Percentiles rank a stretch among this genome's conserved stretches.
These are phyloP conservation scores for Zosterops pallidus DNA, from an alignment of 2,113 vertebrate species.

Conservation along the genomic window DNA sequence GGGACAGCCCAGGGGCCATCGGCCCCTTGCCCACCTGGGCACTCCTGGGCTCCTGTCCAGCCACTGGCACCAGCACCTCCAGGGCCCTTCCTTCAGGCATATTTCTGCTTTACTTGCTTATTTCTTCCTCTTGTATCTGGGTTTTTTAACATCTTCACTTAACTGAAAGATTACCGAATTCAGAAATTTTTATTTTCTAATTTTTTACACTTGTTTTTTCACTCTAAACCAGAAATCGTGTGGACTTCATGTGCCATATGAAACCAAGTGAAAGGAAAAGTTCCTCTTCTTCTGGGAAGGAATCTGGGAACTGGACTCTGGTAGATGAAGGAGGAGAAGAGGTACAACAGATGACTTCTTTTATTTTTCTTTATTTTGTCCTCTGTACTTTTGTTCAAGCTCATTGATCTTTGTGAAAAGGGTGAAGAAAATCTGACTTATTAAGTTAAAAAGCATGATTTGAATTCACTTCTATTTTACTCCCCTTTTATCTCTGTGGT, in stretches of 20 bases:
- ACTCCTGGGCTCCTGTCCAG: background rate
- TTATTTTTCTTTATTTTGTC: background rate
- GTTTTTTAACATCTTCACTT: background rate
- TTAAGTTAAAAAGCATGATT: background rate
- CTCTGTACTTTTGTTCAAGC: background rate
- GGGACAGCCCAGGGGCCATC: background rate
- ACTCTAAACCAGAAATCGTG: conserved; percentile 81
- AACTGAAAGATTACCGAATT: background rate
- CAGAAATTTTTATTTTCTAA: background rate
- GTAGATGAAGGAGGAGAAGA: conserved; percentile 98
- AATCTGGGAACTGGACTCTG: conserved; percentile 91
- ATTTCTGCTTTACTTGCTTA: background rate
- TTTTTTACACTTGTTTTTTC: background rate
- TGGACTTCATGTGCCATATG: conserved; percentile 91
- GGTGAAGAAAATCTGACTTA: background rate
- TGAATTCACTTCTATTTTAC: background rate
- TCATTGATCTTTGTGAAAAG: background rate
- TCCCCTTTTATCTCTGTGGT: background rate
- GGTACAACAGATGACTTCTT: conserved; percentile 62
- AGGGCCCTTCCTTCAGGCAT: background rate
- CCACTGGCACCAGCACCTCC: rapidly evolving
- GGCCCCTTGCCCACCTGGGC: too few relatives aligned
- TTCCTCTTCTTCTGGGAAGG: conserved; percentile 77
- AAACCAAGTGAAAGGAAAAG: conserved; percentile 84
- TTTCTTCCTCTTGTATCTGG: background rate